Conservation (phyloP, 2,888 invertebrate species). For the Zaprionus obscuricornis region DNA sequence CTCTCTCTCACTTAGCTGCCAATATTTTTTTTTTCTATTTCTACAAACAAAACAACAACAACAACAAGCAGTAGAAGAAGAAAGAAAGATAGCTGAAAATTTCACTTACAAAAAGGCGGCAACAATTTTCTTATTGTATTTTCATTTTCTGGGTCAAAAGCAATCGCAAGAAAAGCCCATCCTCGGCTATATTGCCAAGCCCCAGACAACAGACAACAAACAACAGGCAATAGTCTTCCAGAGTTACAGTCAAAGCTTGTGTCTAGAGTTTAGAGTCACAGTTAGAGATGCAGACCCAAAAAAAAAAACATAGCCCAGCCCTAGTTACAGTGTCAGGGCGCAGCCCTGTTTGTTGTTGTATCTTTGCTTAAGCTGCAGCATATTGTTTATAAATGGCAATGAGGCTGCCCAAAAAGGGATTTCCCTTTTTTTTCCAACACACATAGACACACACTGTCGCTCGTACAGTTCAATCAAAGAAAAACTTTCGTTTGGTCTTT, state of each 20-base stretch:
- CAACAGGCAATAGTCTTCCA: too few species aligned
- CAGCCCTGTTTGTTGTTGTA: slow-evolving; percentile 59
- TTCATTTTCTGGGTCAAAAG: slow-evolving; percentile 71
- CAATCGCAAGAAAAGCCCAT: slow-evolving; percentile 64
- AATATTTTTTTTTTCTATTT: slow-evolving; percentile 6
- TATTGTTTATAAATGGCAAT: slow-evolving; percentile 61
- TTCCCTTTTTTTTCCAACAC: slow-evolving; percentile 66
- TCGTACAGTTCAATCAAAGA: slow-evolving; percentile 35
- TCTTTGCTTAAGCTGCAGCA: slow-evolving; percentile 50
- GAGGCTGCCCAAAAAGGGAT: slow-evolving; percentile 67
- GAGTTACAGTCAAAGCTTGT: too few species aligned
- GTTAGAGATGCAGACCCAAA: too few species aligned
- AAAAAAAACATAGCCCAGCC: too few species aligned
- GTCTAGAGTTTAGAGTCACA: too few species aligned
- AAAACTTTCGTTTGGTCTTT: slow-evolving; percentile 69
- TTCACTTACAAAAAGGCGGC: slow-evolving; percentile 73
- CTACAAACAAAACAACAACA: slow-evolving; percentile 24
- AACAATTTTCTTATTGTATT: slow-evolving; percentile 77
- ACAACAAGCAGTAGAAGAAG: slow-evolving; percentile 24
- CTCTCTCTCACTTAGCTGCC: slow-evolving; percentile 2
- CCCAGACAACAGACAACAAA: too few species aligned
- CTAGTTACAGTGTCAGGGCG: slow-evolving; percentile 28
- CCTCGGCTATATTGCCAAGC: slow-evolving; percentile 69
- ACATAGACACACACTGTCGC: slow-evolving; percentile 13
- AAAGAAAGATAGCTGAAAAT: slow-evolving; percentile 52